phyloP scores from a whole-genome alignment of 2,113 vertebrate species.

The Rhizomys pruinosus region DNA sequence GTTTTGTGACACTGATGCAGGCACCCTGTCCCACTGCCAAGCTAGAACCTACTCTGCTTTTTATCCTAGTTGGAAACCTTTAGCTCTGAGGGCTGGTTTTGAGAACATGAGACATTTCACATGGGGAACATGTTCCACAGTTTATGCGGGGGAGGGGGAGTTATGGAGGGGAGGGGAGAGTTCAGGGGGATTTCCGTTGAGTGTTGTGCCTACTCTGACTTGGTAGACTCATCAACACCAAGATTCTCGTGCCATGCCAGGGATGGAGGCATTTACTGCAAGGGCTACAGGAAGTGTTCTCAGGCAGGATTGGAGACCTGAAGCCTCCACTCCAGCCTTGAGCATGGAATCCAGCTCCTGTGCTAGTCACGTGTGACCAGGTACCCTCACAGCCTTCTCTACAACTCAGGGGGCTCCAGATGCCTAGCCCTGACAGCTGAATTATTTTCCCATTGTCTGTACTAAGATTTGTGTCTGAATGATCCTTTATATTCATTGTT shows the following conservation, averaged over 20 bases:
- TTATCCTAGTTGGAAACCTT: neutral
- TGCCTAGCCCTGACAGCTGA: neutral
- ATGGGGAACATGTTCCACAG: neutral
- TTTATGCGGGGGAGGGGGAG: neutral
- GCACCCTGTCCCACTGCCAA: neutral
- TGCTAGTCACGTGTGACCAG: neutral
- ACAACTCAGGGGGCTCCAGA: neutral
- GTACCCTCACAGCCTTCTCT: neutral
- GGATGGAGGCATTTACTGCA: neutral
- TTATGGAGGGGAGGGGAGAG: neutral
- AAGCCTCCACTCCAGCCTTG: neutral
- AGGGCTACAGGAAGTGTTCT: neutral
- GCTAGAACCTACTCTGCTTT: neutral
- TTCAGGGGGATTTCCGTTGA: no score
- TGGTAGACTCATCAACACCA: neutral
- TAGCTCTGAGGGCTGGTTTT: no score
- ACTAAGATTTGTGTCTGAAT: neutral
- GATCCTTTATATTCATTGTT: neutral
- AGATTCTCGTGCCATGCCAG: neutral
- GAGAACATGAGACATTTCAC: no score
- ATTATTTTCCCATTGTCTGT: neutral
- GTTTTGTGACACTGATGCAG: conserved; percentile 1
- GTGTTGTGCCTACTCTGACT: no score
- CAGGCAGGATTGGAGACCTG: neutral
- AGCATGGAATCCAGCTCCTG: no score